A percentile compares a stretch with the other conserved stretches of the same genome.
These are phyloP conservation scores for Drosophila kanekoi DNA, from an alignment of 2,888 invertebrate species.

Conservation along the genomic window DNA sequence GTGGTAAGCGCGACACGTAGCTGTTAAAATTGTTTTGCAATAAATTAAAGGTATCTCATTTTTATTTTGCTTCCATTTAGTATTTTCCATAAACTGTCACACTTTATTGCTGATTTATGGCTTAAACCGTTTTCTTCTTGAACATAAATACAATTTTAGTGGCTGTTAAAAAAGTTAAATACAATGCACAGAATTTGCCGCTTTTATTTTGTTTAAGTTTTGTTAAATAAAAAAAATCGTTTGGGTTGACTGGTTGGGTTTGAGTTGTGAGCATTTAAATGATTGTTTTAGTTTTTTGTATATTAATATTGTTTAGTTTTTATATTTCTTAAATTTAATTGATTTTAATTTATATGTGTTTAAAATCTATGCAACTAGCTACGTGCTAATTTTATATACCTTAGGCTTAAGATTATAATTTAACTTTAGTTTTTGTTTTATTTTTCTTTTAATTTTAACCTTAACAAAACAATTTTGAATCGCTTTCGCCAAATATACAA, in stretches of 20 bases:
- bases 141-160: conserved; percentile 55
- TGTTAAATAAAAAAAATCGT: conserved; percentile 36
- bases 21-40: conserved; percentile 5
- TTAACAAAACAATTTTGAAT: conserved; percentile 69
- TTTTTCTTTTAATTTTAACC: conserved; percentile 14
- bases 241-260: conserved; percentile 52
- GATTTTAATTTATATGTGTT: conserved; percentile 46
- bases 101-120: conserved; percentile 71
- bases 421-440: neutral
- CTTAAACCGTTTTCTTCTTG: conserved; percentile 33
- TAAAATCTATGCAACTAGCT: conserved; percentile 71
- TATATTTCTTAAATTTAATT: conserved; percentile 21
- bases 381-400: conserved; percentile 59
- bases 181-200: conserved; percentile 20
- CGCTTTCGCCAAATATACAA: conserved; percentile 69
- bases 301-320: conserved; percentile 10
- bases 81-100: conserved; percentile 69
- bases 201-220: neutral
- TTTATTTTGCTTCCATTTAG: conserved; percentile 20
- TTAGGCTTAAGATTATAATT: conserved; percentile 27
- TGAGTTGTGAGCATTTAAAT: conserved; percentile 37
- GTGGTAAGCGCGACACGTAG: conserved; percentile 24
- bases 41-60: conserved; percentile 20
- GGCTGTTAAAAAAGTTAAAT: conserved; percentile 23
- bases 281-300: conserved; percentile 32